Conservation (phyloP, 2,113 vertebrate genomes). For the Chionodraco myersi region DNA sequence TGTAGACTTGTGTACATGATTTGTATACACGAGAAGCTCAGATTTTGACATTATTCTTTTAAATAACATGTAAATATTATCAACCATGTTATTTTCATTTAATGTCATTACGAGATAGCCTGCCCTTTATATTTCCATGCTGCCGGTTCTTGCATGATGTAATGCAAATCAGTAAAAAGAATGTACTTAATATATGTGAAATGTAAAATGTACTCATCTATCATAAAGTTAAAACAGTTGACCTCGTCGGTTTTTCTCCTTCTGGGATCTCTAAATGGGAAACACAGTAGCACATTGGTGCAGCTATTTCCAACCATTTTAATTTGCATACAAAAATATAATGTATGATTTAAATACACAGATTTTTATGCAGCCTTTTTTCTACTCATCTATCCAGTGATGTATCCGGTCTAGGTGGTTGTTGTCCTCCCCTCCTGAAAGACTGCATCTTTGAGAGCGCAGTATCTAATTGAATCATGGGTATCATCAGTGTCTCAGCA, state of each 20-base stretch:
- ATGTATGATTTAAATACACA: conserved; percentile 1
- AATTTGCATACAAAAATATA: not conserved
- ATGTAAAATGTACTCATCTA: conserved; percentile 5
- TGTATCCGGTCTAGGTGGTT: not conserved
- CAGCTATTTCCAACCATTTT: not conserved
- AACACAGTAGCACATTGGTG: not conserved
- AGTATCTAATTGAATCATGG: conserved; percentile 86
- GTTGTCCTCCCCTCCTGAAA: conserved; percentile 48
- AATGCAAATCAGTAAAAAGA: not conserved
- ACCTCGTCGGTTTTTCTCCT: too few relatives aligned
- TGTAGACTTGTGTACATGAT: not conserved
- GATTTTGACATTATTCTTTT: not conserved
- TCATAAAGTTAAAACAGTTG: not conserved
- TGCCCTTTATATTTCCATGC: not conserved
- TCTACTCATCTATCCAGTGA: not conserved
- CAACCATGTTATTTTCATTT: too few relatives aligned
- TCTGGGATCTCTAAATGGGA: not conserved
- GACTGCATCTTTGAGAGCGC: conserved; percentile 73
- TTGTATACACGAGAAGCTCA: not conserved
- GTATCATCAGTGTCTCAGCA: conserved; percentile 78
- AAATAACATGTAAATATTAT: not conserved
- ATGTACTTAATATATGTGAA: not conserved
- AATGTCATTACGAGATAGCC: too few relatives aligned
- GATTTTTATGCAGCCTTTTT: not conserved
- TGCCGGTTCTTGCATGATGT: not conserved